Conservation (phyloP, 2,113 vertebrate genomes). For the Apistogramma diplotaenia region DNA sequence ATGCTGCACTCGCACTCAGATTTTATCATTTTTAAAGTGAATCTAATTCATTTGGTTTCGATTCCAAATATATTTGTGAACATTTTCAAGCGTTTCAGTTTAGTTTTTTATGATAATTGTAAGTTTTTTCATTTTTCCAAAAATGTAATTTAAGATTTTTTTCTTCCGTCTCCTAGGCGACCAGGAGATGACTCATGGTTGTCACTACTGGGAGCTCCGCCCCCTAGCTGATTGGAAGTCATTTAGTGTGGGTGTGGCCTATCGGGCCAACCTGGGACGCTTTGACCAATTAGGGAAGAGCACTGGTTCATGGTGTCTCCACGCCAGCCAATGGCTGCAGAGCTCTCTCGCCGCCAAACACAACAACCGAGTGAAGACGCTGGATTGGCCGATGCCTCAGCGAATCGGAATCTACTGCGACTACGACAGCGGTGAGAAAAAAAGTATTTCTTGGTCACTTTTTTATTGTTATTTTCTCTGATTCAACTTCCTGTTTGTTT, state of each 20-base stretch:
- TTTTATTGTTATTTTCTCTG: not conserved
- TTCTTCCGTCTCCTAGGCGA: constrained; percentile 80
- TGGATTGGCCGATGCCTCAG: constrained; percentile 84
- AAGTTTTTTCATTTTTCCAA: not conserved
- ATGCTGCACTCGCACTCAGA: not conserved
- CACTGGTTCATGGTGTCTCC: constrained; percentile 87
- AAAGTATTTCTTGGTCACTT: not conserved
- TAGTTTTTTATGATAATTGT: not conserved
- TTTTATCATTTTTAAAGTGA: too few species aligned
- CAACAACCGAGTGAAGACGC: constrained; percentile 88
- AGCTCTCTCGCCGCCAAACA: constrained; percentile 89
- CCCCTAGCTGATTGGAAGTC: constrained; percentile 91
- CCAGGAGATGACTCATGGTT: constrained; percentile 81
- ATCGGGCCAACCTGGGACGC: constrained; percentile 84
- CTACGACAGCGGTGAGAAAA: constrained; percentile 83
- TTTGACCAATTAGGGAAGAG: constrained; percentile 94
- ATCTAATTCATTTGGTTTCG: too few species aligned
- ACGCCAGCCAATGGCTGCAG: constrained; percentile 94
- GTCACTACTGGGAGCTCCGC: constrained; percentile 93
- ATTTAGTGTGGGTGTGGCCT: constrained; percentile 87
- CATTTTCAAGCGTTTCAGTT: not conserved
- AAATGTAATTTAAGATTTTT: not conserved
- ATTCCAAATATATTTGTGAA: too few species aligned
- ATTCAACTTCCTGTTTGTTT: constrained; percentile 16
- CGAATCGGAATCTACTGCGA: constrained; percentile 91